Conservation (phyloP, 2,113 vertebrate species). For the Campylorhamphus procurvoides region DNA sequence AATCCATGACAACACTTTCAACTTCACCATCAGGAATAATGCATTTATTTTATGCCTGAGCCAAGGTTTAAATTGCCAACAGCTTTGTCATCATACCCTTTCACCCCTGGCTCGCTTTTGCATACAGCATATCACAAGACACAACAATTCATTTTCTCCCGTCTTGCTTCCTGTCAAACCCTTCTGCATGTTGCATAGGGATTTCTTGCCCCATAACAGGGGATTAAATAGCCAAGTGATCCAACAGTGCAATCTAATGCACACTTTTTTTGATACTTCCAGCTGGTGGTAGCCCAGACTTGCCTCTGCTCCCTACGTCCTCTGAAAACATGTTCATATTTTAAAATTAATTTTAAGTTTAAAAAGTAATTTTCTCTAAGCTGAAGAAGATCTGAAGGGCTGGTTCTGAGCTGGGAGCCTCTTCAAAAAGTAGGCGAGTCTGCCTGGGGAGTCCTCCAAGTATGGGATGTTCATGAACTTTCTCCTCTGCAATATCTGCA, state of each 20-base stretch:
- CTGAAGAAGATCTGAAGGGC: neutral
- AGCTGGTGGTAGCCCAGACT: neutral
- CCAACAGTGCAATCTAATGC: neutral
- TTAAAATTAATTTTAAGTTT: neutral
- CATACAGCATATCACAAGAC: conserved; percentile 17
- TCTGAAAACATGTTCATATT: neutral
- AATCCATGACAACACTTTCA: conserved; percentile 24
- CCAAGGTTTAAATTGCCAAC: conserved; percentile 64
- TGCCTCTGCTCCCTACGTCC: neutral
- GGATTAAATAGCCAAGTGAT: neutral
- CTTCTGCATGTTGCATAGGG: neutral
- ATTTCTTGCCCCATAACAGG: conserved; percentile 35
- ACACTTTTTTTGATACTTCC: neutral
- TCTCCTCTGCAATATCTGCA: neutral
- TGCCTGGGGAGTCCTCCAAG: neutral
- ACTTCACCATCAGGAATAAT: conserved; percentile 57
- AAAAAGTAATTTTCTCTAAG: neutral
- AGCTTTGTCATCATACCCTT: conserved; percentile 61
- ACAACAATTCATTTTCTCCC: conserved; percentile 39
- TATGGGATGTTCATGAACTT: neutral
- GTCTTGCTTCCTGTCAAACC: conserved; percentile 18
- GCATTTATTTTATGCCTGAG: conserved; percentile 38
- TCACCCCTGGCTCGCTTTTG: conserved; percentile 28
- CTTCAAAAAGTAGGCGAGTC: neutral
- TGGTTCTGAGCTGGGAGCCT: neutral